Base-by-base conservation (phyloP, 2,797 vertebrate genomes). In the Urosaurus nigricauda region DNA sequence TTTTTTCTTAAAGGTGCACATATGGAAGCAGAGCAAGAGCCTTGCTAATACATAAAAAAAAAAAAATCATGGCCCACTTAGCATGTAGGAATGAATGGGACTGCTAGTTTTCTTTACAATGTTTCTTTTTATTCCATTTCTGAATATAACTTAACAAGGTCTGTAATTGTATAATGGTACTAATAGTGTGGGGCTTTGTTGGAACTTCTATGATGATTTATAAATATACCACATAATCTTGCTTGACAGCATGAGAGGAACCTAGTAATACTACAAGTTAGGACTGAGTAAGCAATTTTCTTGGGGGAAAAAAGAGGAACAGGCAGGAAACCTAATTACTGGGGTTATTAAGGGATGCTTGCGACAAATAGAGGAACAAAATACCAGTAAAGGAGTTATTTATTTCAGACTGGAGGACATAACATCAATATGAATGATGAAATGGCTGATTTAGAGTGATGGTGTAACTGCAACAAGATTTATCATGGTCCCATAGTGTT, bases 1-100 rank as follows among this genome's bases (percentile, higher is more conserved):
- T 19, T 75, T 81, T 63, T 17, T 32, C 29, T 17, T 68, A n/a
- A 40, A 56, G 70, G 51, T 78, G 65, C 35, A 12, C 21, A 5
- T 40, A 43, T 71, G 1, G 1, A 6, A 3, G 2, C 0, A 0
- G 0, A 53, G 53, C 7, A 71, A 40, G 16, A 53, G 75, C 35
- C 40, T 0, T 0, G 11, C 0, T 1, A 40, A 88, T 17, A n/a
- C 4, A 13, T 84, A 5, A 0, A 12, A 77, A 2, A 13, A 83
- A 5, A 0, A 12, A 77, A 2, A 70, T 56, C 75, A 56, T 63
- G 17, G 16, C 35, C 86, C 40, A 51, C 21, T 73, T 40, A 29
- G 0, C 0, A 29, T 7, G 58, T 51, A 29, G 24, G 13, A 75
- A 17, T 26, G 26, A 40, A 78, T 43, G 3, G 65, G 1, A 0